Evolutionary conservation across 2,888 invertebrate genomes (phyloP), one percentile per base, ranked within the genome.

Genomic region (Drosophila peninsularis): DNA sequence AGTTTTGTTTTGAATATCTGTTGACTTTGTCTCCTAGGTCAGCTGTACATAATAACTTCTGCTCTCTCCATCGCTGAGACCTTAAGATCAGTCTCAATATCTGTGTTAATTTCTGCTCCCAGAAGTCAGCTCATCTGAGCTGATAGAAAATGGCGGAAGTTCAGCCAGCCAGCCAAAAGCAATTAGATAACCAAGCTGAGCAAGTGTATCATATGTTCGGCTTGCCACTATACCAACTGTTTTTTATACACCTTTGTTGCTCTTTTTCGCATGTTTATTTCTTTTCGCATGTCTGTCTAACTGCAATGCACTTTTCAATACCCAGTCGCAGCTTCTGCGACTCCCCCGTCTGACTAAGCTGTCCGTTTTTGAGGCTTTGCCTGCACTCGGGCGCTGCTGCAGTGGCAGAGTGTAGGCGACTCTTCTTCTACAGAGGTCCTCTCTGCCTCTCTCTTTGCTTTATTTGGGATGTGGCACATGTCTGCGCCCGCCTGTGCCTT

Each of bases 301-400:
- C 69, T 66, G 68, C 75, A 80, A 71, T 83, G 83, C 83, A 86
- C 71, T 84, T 83, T 84, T 82, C 86, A 86, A 86, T 82, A 71
- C 66, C 42, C 64, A 39, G 36, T 21, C 53, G 44, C 66, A 39
- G 11, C 4, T 37, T 45, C 37, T 57, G n/a, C 14, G n/a, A 24
- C 11, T 37, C 27, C 52, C 37, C 36, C 63, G 65, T 65, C 71
- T 58, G 58, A 58, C 82, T 75, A 66, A 78, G 75, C 75, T 60
- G 66, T 42, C 55, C 62, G 49, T 55, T 19, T 70, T 60, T 61
- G 56, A 58, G 45, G 58, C 53, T 62, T 65, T 79, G 71, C 69
- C 63, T 88, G 85, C 88, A 85, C 70, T 85, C 70, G 58, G 63
- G 58, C 60, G 84, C 77, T 68, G 69, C 53, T 80, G 85, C 83